Conservation (phyloP, 2,888 invertebrate genomes). For the Euplexia lucipara region DNA sequence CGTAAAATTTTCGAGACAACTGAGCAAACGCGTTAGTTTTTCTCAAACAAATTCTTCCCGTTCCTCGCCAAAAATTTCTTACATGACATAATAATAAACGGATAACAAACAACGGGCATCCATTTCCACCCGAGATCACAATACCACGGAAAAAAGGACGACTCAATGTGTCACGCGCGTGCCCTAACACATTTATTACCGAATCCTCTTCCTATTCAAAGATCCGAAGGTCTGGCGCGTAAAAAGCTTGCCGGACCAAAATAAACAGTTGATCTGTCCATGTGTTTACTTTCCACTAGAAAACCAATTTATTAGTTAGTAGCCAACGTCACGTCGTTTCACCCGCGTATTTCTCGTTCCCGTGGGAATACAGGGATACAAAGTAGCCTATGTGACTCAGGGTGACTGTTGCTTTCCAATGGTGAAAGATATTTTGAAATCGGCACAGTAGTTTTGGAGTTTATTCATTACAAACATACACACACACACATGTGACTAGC, state of each 20-base stretch:
- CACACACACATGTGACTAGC: no score
- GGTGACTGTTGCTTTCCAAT: no score
- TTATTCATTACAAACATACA: no score
- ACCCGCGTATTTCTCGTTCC: no score
- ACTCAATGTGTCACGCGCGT: neutral
- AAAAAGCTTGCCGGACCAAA: slow-evolving; percentile 18
- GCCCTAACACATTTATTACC: slow-evolving; percentile 4
- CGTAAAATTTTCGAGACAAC: no score
- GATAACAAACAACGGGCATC: slow-evolving; percentile 19
- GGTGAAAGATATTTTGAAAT: no score
- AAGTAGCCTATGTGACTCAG: no score
- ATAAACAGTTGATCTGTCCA: slow-evolving; percentile 3
- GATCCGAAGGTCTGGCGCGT: neutral
- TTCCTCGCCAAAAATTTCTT: neutral
- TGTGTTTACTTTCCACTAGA: slow-evolving; percentile 23
- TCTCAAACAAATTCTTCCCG: neutral
- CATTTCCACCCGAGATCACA: slow-evolving; percentile 23
- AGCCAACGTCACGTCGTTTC: no score
- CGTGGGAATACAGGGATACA: no score
- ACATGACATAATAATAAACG: slow-evolving; percentile 20
- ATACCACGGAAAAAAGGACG: slow-evolving; percentile 12
- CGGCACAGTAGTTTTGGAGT: no score
- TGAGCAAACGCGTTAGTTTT: no score
- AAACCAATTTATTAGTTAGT: slow-evolving; percentile 9
- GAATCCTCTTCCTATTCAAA: slow-evolving; percentile 13